A percentile compares a stretch with the other conserved stretches of the same genome.
phyloP scores from a whole-genome alignment of 1,140 invertebrate species.

The Hylaeus anthracinus region DNA sequence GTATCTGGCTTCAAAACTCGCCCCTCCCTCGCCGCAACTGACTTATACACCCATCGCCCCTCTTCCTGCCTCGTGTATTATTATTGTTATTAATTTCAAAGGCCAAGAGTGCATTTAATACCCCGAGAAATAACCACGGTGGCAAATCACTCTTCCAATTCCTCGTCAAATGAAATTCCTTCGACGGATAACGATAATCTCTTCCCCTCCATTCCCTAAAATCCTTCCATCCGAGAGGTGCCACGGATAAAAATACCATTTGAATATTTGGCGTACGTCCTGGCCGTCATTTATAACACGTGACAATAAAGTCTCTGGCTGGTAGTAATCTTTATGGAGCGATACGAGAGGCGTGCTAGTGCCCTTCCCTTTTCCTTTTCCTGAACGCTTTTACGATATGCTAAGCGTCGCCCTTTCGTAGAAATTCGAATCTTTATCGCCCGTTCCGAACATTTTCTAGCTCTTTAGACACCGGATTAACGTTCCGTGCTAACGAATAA shows the following conservation, averaged over 20 bases:
- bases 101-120: conserved; percentile 73
- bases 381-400: conserved; percentile 71
- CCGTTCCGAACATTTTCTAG: conserved; percentile 64
- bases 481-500: conserved; percentile 57
- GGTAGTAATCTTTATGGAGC: conserved; percentile 79
- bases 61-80: conserved; percentile 59
- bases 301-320: conserved; percentile 78
- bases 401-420: conserved; percentile 67
- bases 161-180: conserved; percentile 20
- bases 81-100: conserved; percentile 77
- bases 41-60: conserved; percentile 28
- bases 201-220: conserved; percentile 58
- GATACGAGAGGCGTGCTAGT: conserved; percentile 64
- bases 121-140: conserved; percentile 73
- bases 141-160: conserved; percentile 51
- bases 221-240: conserved; percentile 77
- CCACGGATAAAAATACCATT: conserved; percentile 80
- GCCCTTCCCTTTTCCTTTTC: conserved; percentile 15
- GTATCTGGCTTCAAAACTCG: conserved; percentile 77
- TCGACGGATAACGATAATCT: not conserved
- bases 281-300: conserved; percentile 79
- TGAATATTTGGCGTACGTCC: conserved; percentile 78
- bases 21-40: conserved; percentile 39
- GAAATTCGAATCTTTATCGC: conserved; percentile 65
- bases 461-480: conserved; percentile 64